Evolutionary conservation across 1,140 invertebrate genomes (phyloP).

Genomic region (Drosophila bocqueti): DNA sequence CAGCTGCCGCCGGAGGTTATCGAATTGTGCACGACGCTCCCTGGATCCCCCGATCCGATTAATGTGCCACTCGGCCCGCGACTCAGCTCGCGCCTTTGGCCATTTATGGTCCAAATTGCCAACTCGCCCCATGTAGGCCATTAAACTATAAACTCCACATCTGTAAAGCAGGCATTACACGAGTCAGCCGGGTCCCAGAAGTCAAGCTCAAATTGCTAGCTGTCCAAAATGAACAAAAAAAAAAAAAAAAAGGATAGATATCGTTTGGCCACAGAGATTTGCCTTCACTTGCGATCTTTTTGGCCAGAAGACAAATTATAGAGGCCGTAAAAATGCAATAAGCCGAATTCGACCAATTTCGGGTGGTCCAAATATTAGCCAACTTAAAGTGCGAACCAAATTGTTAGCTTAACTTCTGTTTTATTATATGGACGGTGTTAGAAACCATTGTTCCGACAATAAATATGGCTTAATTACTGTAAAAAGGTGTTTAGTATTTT

Average conservation of each 20-base stretch:
- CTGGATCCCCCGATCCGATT: slow-evolving; percentile 29
- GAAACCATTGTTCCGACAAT: background rate
- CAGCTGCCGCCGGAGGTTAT: slow-evolving; percentile 39
- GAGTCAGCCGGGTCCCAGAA: slow-evolving; percentile 38
- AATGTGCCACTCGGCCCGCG: slow-evolving; percentile 37
- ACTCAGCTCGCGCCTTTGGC: slow-evolving; percentile 37
- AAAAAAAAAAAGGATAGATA: background rate
- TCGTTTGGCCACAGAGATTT: slow-evolving; percentile 29
- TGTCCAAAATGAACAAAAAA: slow-evolving; percentile 3
- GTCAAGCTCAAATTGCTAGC: slow-evolving; percentile 51
- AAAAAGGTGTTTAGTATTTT: background rate
- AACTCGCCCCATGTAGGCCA: slow-evolving; percentile 46
- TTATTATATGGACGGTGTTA: slow-evolving; percentile 4
- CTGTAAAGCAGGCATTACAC: slow-evolving; percentile 45
- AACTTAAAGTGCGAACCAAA: slow-evolving; percentile 51
- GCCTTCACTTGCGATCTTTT: slow-evolving; percentile 45
- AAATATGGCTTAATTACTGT: background rate
- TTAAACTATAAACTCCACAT: slow-evolving; percentile 42
- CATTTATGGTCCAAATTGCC: slow-evolving; percentile 57
- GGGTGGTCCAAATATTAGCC: slow-evolving; percentile 46
- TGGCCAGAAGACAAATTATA: slow-evolving; percentile 52
- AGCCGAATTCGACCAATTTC: slow-evolving; percentile 36
- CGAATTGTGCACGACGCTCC: slow-evolving; percentile 26
- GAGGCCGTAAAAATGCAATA: slow-evolving; percentile 49
- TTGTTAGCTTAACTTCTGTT: slow-evolving; percentile 21